Evolutionary conservation across 2,888 invertebrate genomes (phyloP), one percentile per base, ranked within the genome.

Genomic region (Leptinotarsa haldemani): DNA sequence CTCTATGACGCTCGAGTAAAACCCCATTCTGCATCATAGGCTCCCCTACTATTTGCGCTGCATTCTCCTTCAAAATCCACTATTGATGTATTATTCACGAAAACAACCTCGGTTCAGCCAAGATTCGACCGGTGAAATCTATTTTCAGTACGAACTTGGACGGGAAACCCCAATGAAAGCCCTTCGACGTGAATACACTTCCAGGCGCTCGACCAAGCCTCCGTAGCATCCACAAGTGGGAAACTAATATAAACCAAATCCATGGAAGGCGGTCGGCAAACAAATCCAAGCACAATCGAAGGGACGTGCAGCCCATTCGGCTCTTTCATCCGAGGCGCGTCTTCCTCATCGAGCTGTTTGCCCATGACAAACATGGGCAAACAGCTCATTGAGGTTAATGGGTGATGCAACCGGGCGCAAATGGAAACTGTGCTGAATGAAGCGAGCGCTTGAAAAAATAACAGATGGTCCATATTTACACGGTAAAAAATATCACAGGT

Each of bases 241-340:
- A 73, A 75, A 75, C 75, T 75, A 78, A 78, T 78, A 73, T 74
- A 74, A 75, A 68, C 71, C 65, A 69, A 76, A 73, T 73, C 73
- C 76, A 53, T 47, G 47, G 40, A 68, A 71, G 70, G 73, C 67
- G 75, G 75, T 65, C 65, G 46, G 65, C 65, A 71, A 70, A 73
- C 75, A 76, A 68, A 68, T 68, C 68, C 20, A 40, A 53, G 46
- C 30, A 30, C 67, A 30, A 40, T 30, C 66, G 66, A 66, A 22
- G 30, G 68, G 47, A 61, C 61, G 61, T 40, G 40, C 58, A 13
- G 25, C 58, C 58, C 58, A 58, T 58, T 25, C 30, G 61, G 61
- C n/a, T 40, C 61, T 61, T 61, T 61, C 48, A 40, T 68, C 47
- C 18, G 18, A 40, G 68, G 53, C 25, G 52, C 52, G 16, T 66